Percentiles rank a stretch among this genome's conserved stretches.
Conservation (phyloP, 2,113 vertebrate genomes). For the Charadrius vociferus region DNA sequence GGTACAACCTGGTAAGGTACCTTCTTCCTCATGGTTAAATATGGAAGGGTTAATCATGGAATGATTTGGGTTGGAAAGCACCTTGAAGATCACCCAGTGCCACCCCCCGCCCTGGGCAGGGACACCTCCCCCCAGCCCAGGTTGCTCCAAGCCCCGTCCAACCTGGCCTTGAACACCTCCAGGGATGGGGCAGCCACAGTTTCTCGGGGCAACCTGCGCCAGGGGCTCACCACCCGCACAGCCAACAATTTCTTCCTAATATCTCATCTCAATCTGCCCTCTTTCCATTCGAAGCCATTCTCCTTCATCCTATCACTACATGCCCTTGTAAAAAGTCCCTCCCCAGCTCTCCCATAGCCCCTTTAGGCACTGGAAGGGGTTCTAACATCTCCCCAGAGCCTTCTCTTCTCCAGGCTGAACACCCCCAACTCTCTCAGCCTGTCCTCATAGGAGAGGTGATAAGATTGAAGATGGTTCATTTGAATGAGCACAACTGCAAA, state of each 20-base stretch:
- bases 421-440: not conserved
- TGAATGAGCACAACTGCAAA: not conserved
- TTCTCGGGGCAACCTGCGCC: not conserved
- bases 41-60: not conserved
- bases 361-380: not conserved
- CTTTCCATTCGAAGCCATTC: not conserved
- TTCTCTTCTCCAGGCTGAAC: not conserved
- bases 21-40: not conserved
- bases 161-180: not conserved
- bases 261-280: not conserved
- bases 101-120: not conserved
- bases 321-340: not conserved
- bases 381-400: not conserved
- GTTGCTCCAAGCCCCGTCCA: not conserved
- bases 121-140: not conserved
- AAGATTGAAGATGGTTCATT: not conserved
- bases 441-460: not conserved
- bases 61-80: not conserved
- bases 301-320: not conserved
- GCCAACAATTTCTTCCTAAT: rapidly evolving
- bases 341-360: not conserved
- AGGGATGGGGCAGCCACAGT: not conserved
- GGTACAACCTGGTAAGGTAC: not conserved
- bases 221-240: not conserved
- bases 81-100: not conserved